phyloP scores from a whole-genome alignment of 2,888 invertebrate genomes.

The Tiphia femorata region DNA sequence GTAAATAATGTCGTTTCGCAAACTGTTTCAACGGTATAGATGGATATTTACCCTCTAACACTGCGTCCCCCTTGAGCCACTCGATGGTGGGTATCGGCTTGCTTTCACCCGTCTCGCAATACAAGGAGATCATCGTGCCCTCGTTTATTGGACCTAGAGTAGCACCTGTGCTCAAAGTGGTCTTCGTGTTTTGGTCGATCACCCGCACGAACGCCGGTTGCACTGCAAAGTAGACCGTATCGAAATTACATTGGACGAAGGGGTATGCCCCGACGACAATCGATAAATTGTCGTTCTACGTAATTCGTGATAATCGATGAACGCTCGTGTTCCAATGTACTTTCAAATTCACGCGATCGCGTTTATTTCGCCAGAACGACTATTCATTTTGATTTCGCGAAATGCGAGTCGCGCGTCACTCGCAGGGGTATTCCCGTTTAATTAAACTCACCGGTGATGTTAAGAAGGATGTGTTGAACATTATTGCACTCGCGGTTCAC shows the following conservation, averaged over 20 bases:
- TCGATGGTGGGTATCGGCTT: constrained; percentile 87
- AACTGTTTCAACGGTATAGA: too few species aligned
- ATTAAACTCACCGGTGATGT: constrained; percentile 82
- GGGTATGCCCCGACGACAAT: neutral
- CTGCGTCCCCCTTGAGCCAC: constrained; percentile 81
- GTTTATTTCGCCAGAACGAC: too few species aligned
- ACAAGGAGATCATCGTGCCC: constrained; percentile 76
- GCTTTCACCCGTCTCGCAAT: constrained; percentile 83
- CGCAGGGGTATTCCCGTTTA: neutral
- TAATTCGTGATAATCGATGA: neutral
- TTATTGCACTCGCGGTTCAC: constrained; percentile 83
- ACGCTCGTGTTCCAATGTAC: neutral
- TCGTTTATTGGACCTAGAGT: constrained; percentile 80
- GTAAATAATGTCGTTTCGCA: too few species aligned
- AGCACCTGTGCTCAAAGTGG: constrained; percentile 74
- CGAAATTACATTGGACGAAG: neutral
- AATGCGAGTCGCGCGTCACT: too few species aligned
- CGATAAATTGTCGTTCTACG: too few species aligned
- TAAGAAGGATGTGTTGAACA: constrained; percentile 83
- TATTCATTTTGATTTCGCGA: neutral
- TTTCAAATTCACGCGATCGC: neutral
- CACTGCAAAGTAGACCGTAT: constrained; percentile 71
- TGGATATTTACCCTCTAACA: constrained; percentile 56
- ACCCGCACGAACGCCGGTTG: constrained; percentile 84
- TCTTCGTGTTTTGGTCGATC: constrained; percentile 74